Conservation (phyloP, 1,140 invertebrate species). For the Heliconius nattereri region DNA sequence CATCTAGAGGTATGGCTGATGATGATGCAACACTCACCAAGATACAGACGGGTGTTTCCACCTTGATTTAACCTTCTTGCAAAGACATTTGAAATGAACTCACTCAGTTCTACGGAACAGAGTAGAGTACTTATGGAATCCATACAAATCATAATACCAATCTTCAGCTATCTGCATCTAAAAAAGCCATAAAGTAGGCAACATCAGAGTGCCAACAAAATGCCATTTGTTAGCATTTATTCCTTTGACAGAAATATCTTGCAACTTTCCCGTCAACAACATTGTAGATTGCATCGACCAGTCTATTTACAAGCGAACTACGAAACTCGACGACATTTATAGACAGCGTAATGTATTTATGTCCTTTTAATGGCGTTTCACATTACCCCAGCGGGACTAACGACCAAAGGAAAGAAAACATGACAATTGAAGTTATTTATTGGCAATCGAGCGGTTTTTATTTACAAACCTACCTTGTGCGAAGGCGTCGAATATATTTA, state of each 20-base stretch:
- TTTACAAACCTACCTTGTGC: slow-evolving; percentile 27
- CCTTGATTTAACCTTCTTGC: no score
- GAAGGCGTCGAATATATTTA: slow-evolving; percentile 29
- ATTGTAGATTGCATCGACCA: slow-evolving; percentile 59
- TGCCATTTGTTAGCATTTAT: slow-evolving; percentile 30
- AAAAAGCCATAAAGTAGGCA: neutral
- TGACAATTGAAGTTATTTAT: slow-evolving; percentile 71
- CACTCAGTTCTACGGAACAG: no score
- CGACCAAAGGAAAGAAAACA: slow-evolving; percentile 64
- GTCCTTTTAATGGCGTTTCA: slow-evolving; percentile 70
- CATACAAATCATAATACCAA: no score
- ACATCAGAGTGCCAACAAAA: slow-evolving; percentile 4
- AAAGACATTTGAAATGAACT: no score
- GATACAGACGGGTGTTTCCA: no score
- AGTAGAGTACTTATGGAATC: no score
- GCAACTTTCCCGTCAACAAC: slow-evolving; percentile 47
- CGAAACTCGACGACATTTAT: slow-evolving; percentile 66
- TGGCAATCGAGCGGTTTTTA: slow-evolving; percentile 42
- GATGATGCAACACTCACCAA: no score
- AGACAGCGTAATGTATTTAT: slow-evolving; percentile 73
- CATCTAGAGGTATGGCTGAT: no score
- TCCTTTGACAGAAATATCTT: slow-evolving; percentile 38
- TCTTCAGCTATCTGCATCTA: neutral
- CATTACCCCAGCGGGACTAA: slow-evolving; percentile 59
- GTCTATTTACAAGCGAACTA: slow-evolving; percentile 64